Evolutionary conservation across 2,797 vertebrate species (phyloP), one percentile per base, ranked within the genome.

Genomic region (Lates japonicus): DNA sequence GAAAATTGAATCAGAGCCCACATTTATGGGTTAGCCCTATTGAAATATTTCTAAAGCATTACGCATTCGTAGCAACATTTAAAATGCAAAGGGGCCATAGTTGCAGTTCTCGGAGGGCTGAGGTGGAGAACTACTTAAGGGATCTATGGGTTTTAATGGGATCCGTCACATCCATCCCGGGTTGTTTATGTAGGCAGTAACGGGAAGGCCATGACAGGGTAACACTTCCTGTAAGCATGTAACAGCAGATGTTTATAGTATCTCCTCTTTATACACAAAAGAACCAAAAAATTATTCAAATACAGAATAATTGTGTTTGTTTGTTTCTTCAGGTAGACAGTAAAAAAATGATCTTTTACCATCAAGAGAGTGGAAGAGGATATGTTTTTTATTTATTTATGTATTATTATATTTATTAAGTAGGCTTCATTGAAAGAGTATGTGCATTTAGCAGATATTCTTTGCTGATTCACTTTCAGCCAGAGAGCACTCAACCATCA

Each of bases 1-100:
- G 82, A 86, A 90, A 90, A 88, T 86, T 86, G 76, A 93, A 90
- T 92, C 81, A 79, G 77, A 91, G 88, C 84, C 87, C 79, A 83
- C 66, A 88, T 87, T 92, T 83, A 72, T 74, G 76, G 70, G 78
- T 80, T 85, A 73, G 76, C 46, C 41, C 64, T 74, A 78, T 64
- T 84, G 71, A 87, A 92, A 86, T 78, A 82, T 88, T 90, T 89
- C 81, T 81, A 68, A 85, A 88, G 81, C 82, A 66, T 71, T 73
- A 74, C 9, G 37, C 72, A 62, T 90, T 87, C 86, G 77, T 58
- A 63, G 71, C 54, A 61, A 83, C 75, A 83, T 91, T 90, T 85
- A 70, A 86, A 85, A 90, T 87, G 85, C 78, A 88, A 86, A 80
- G 52, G 33, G 81, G 39, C 64, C 75, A 79, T 63, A 80, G 75